Percentiles rank a stretch among this genome's conserved stretches.
Conservation (phyloP, 1,140 invertebrate species). For the Hycleus phaleratus region DNA sequence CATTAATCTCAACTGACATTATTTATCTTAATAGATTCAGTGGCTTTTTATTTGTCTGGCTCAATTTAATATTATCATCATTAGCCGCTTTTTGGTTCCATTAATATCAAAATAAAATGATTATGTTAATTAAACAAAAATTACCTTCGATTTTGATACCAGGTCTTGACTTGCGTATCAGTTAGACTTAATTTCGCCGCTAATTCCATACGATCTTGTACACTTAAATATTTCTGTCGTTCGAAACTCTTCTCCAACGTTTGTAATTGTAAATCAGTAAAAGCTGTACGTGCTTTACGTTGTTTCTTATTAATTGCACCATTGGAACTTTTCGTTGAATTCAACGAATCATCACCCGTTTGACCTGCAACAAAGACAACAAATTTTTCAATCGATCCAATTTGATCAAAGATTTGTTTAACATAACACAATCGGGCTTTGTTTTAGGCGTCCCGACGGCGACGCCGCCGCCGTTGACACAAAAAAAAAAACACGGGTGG, state of each 20-base stretch:
- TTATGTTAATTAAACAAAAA: conserved; percentile 27
- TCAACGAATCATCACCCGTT: conserved; percentile 39
- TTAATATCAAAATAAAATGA: neutral
- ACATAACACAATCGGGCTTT: conserved; percentile 22
- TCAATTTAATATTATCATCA: no score
- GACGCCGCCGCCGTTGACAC: conserved; percentile 1
- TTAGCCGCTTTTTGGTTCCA: neutral
- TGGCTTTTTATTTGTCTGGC: no score
- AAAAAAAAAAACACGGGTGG: neutral
- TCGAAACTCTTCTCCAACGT: conserved; percentile 97
- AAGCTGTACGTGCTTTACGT: conserved; percentile 94
- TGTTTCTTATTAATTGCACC: conserved; percentile 82
- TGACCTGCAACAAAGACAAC: conserved; percentile 36
- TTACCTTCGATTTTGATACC: conserved; percentile 98
- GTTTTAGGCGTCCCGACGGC: conserved; percentile 30
- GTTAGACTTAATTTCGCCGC: conserved; percentile 92
- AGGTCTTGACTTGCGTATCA: conserved; percentile 99
- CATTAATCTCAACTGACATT: no score
- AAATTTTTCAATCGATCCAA: neutral
- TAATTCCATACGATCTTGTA: conserved; percentile 97
- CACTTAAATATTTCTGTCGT: conserved; percentile 95
- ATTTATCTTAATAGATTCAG: no score
- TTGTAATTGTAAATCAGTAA: conserved; percentile 96
- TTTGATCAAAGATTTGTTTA: neutral
- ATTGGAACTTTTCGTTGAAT: conserved; percentile 41